These are phyloP conservation scores for Eristalis arbustorum DNA, from an alignment of 2,888 invertebrate genomes.

Conservation along the genomic window DNA sequence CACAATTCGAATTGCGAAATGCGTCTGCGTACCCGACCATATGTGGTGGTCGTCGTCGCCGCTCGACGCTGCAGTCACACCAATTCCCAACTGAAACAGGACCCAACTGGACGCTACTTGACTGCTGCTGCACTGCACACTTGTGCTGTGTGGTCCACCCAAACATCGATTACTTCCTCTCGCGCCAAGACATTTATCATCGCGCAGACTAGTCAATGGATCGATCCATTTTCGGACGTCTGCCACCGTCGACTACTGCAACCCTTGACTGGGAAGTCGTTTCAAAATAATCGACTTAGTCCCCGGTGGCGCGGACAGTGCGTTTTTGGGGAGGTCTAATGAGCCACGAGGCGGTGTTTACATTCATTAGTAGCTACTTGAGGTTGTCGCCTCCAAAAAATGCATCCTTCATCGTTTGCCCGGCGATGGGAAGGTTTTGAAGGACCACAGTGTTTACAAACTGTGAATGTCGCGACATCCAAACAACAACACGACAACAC, in stretches of 20 bases:
- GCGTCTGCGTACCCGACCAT: conserved; percentile 27
- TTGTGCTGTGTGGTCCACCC: conserved; percentile 53
- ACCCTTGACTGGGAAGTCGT: conserved; percentile 26
- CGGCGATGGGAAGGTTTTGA: conserved; percentile 17
- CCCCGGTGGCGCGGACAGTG: not conserved
- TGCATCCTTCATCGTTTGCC: not conserved
- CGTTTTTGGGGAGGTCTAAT: conserved; percentile 28
- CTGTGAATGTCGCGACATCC: conserved; percentile 68
- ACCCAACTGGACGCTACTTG: not conserved
- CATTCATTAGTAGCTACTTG: conserved; percentile 69
- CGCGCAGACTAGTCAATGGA: conserved; percentile 47
- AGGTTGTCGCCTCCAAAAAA: conserved; percentile 58
- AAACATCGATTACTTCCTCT: conserved; percentile 22
- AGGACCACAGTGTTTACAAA: conserved; percentile 63
- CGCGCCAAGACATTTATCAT: conserved; percentile 23
- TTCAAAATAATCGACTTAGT: conserved; percentile 54
- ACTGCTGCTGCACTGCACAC: conserved; percentile 50
- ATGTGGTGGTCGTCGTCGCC: conserved; percentile 33
- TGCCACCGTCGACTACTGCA: conserved; percentile 35
- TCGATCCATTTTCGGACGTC: conserved; percentile 28
- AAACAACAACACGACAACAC: conserved; percentile 53
- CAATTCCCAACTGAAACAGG: not conserved
- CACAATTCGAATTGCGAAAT: conserved; percentile 46
- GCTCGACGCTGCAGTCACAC: not conserved
- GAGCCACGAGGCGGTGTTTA: conserved; percentile 55